Evolutionary conservation across 2,113 vertebrate species (phyloP), one percentile per base, ranked within the genome.

Genomic region (Chloropsis cyanopogon): DNA sequence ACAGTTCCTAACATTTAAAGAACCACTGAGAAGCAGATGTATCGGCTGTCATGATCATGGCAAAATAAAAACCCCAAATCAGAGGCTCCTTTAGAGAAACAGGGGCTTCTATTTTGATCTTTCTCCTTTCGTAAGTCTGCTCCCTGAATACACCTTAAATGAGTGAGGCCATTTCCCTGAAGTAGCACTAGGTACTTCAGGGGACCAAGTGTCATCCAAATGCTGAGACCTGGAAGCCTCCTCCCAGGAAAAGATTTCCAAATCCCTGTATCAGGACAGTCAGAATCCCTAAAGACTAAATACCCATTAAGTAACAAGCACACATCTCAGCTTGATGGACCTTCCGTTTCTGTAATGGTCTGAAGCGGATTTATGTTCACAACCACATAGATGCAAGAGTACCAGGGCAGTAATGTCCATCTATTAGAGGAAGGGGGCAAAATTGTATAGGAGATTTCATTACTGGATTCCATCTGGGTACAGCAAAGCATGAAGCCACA

Each of bases 121-220:
- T 73, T 86, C 35, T 52, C 26, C 35, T 88, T 80, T 76, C 26
- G 0, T 13, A 83, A 23, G 4, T 75, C 39, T 78, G 11, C 39
- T 63, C 23, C 68, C 26, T 64, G 14, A 69, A 64, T 11, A 53
- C 16, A 60, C 29, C 54, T 80, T 57, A 42, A 37, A 50, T 42
- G 64, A 61, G 10, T 15, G 12, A 24, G 20, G 49, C 37, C 42
- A 26, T 37, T 65, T 83, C 64, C 29, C 41, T 59, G 19, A 70
- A 47, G 21, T 0, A 66, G 70, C 39, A 64, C 21, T 39, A 22
- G n/a, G 41, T 44, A 63, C 35, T 44, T 26, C 14, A 53, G 41
- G 23, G 29, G 17, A 82, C 44, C 28, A 78, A 66, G 9, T 12
- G 28, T 35, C 44, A 57, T 53, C 8, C 0, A 0, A 83, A 50